phyloP scores from a whole-genome alignment of 2,113 vertebrate species.

The Mustelus asterias region DNA sequence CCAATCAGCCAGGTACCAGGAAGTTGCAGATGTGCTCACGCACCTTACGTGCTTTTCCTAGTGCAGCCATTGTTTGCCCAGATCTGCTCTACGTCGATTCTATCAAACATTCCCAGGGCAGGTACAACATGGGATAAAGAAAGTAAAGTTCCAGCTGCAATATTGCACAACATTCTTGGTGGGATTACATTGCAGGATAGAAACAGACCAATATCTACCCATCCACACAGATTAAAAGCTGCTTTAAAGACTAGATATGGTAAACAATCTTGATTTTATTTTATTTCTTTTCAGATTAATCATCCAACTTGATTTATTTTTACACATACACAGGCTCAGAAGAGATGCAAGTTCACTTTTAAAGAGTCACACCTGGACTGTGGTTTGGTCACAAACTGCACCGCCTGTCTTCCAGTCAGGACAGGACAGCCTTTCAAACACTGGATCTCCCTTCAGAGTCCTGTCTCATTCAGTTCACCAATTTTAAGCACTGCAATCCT shows the following conservation, averaged over 20 bases:
- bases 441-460: not conserved
- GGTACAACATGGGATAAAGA: not conserved
- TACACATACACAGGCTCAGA: constrained; percentile 4
- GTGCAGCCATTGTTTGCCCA: not conserved
- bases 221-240: not conserved
- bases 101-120: not conserved
- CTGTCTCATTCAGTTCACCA: not conserved
- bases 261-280: constrained; percentile 12
- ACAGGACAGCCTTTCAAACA: not conserved
- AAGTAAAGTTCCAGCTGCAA: not conserved
- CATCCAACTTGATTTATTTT: not conserved
- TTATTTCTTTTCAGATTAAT: not conserved
- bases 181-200: not conserved
- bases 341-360: not conserved
- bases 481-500: not conserved
- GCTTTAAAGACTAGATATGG: not conserved
- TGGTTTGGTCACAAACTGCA: not conserved
- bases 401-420: not conserved
- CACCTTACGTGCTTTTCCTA: not conserved
- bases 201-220: not conserved
- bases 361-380: not conserved
- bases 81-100: too few relatives aligned
- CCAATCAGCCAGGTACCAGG: too few relatives aligned
- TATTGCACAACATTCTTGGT: not conserved
- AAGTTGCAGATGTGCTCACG: not conserved